Evolutionary conservation across 92 coral and sea anemone genomes (phyloP).

Genomic region (Siderastrea siderea): DNA sequence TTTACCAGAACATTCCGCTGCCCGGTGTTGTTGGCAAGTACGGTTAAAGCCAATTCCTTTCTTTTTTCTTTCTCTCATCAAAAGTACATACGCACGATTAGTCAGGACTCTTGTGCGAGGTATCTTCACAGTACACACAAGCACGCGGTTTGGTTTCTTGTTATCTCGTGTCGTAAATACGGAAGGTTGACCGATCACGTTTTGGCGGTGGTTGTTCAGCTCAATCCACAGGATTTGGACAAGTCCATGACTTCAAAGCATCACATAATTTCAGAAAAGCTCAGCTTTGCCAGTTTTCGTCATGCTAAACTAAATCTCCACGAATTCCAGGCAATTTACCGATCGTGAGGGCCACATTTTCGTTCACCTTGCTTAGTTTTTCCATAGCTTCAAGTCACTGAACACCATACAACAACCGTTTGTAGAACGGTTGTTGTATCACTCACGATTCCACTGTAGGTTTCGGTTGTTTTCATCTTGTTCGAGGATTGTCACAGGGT

Average conservation of each 20-base stretch:
- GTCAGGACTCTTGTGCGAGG: conserved; percentile 26
- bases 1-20: background rate
- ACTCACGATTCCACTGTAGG: background rate
- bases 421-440: conserved; percentile 26
- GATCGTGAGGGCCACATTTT: conserved; percentile 48
- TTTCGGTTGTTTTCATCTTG: background rate
- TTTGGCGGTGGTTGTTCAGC: background rate
- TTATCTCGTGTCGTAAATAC: background rate
- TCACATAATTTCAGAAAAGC: conserved; percentile 36
- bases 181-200: background rate
- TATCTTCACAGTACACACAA: conserved; percentile 48
- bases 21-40: background rate
- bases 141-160: conserved; percentile 3
- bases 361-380: conserved; percentile 32
- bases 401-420: conserved; percentile 27
- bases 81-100: conserved; percentile 9
- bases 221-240: conserved; percentile 36
- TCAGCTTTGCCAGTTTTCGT: conserved; percentile 56
- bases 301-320: conserved; percentile 57
- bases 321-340: conserved; percentile 55
- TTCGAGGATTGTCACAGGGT: background rate
- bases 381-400: conserved; percentile 41
- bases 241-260: conserved; percentile 45
- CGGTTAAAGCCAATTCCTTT: background rate
- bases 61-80: conserved; percentile 34